Evolutionary conservation across 2,888 invertebrate genomes (phyloP).

Genomic region (Heliconius sara): DNA sequence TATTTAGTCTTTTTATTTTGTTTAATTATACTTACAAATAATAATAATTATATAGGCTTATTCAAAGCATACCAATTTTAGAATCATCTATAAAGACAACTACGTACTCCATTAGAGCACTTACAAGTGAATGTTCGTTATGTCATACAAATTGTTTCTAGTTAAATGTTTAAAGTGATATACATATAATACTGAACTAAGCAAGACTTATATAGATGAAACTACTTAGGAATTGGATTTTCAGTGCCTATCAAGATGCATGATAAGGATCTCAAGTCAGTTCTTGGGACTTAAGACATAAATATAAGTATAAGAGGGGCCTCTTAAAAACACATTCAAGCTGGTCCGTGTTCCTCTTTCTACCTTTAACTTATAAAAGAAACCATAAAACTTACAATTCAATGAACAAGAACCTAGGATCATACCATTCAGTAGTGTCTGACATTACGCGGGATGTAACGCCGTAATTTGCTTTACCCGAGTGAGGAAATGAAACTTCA

Average conservation of each 20-base stretch:
- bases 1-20: too few relatives aligned
- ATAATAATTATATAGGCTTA: too few relatives aligned
- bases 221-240: too few relatives aligned
- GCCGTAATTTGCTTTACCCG: not conserved
- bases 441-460: too few relatives aligned
- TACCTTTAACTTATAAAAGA: not conserved
- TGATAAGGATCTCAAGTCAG: too few relatives aligned
- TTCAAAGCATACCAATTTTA: not conserved
- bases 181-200: not conserved
- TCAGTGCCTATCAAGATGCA: not conserved
- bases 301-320: too few relatives aligned
- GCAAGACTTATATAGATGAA: not conserved
- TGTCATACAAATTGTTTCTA: not conserved
- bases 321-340: too few relatives aligned
- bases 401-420: not conserved
- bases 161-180: not conserved
- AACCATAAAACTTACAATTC: not conserved
- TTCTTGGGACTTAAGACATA: not conserved
- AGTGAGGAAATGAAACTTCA: not conserved
- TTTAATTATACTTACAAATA: too few relatives aligned
- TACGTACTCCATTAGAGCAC: not conserved
- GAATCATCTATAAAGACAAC: not conserved
- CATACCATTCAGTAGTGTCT: too few relatives aligned
- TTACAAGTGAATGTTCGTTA: constrained; percentile 4
- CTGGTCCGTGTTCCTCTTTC: not conserved